Evolutionary conservation across 2,888 invertebrate genomes (phyloP).

Genomic region (Chydorus sphaericus): DNA sequence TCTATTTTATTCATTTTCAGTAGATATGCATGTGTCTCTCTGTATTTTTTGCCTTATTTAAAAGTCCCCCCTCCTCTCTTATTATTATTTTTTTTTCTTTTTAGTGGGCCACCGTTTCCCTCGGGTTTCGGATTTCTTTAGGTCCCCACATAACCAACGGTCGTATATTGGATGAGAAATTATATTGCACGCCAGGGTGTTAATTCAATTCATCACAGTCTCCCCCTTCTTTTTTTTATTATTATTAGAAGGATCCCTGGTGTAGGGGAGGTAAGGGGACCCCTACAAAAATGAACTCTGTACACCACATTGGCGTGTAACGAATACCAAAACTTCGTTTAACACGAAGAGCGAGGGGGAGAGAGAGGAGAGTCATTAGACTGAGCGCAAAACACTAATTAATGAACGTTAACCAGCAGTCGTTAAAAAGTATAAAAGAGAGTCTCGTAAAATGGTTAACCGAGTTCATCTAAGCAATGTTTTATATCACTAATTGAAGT

Average conservation of each 20-base stretch:
- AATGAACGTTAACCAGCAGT: conserved; percentile 6
- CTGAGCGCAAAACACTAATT: conserved; percentile 4
- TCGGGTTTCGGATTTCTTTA: neutral
- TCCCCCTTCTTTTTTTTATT: neutral
- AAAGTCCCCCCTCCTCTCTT: no score
- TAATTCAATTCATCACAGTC: conserved; percentile 6
- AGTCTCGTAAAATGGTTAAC: conserved; percentile 1
- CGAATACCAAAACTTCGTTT: no score
- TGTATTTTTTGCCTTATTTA: no score
- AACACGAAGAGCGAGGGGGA: neutral
- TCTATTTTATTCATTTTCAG: no score
- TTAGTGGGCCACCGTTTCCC: neutral
- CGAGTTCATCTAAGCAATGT: no score
- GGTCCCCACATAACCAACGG: no score
- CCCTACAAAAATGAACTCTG: no score
- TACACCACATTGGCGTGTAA: no score
- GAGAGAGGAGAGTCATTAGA: neutral
- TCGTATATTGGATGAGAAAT: no score
- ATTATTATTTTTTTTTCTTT: neutral
- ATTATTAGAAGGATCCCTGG: neutral
- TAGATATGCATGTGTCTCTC: no score
- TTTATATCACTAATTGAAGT: no score
- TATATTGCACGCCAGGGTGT: neutral
- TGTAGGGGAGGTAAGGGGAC: no score
- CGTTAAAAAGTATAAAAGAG: conserved; percentile 2